Conservation (phyloP, 2,888 invertebrate species). For the Entomobrya proxima region DNA sequence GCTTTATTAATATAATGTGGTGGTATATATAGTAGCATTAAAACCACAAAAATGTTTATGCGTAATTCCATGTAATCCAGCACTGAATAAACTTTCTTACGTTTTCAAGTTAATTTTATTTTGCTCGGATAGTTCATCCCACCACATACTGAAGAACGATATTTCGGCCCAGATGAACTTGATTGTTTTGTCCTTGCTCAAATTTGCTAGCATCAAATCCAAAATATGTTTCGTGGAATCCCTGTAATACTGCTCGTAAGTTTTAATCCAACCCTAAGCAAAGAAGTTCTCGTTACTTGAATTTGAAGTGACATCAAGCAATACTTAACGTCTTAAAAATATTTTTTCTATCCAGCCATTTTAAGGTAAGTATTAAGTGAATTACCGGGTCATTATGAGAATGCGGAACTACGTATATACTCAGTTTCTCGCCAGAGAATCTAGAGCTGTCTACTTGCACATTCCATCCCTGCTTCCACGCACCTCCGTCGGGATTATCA, state of each 20-base stretch:
- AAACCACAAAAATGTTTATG: slow-evolving; percentile 80
- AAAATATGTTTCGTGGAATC: slow-evolving; percentile 93
- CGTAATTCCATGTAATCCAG: not conserved
- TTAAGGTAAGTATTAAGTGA: too few relatives aligned
- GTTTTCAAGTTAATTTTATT: slow-evolving; percentile 79
- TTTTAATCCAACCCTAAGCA: slow-evolving; percentile 91
- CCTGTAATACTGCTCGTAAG: slow-evolving; percentile 94
- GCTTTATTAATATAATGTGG: too few relatives aligned
- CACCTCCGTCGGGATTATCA: slow-evolving; percentile 96
- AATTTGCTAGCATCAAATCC: slow-evolving; percentile 90
- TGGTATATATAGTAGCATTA: slow-evolving; percentile 84
- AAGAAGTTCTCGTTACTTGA: not conserved
- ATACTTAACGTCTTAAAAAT: not conserved
- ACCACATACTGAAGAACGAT: slow-evolving; percentile 95
- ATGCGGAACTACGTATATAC: slow-evolving; percentile 97
- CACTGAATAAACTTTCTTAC: not conserved
- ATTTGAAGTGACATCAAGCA: not conserved
- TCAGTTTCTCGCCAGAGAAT: slow-evolving; percentile 88
- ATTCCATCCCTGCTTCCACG: slow-evolving; percentile 98
- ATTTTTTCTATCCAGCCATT: too few relatives aligned
- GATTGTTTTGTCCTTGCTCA: slow-evolving; percentile 86
- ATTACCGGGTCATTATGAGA: slow-evolving; percentile 97
- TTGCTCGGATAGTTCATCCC: slow-evolving; percentile 84
- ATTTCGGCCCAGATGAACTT: slow-evolving; percentile 99
- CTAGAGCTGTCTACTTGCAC: slow-evolving; percentile 86